Conservation (phyloP, 1,140 invertebrate species). For the Drosophila sp. region DNA sequence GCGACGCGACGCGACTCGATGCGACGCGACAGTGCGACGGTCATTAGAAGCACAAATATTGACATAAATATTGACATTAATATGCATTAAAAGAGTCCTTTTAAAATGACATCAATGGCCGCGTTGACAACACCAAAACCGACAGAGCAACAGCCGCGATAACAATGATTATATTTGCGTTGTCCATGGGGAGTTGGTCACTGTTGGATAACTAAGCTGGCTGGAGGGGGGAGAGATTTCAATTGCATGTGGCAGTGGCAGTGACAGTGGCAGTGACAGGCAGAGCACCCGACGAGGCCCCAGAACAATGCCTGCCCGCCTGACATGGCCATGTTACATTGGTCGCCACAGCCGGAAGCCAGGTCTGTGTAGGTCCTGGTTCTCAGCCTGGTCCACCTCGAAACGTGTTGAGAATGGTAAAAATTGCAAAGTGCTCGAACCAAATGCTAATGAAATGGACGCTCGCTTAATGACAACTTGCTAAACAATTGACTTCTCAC, state of each 20-base stretch:
- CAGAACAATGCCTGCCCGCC: conserved; percentile 30
- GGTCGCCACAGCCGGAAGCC: conserved; percentile 42
- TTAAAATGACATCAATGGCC: conserved; percentile 76
- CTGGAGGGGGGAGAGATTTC: conserved; percentile 35
- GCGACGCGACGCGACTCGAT: conserved; percentile 8
- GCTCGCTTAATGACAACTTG: conserved; percentile 64
- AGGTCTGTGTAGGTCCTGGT: conserved; percentile 16
- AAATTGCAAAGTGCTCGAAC: conserved; percentile 36
- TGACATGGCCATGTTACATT: conserved; percentile 41
- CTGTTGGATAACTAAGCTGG: neutral
- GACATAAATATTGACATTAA: conserved; percentile 82
- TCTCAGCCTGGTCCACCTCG: conserved; percentile 60
- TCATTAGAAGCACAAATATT: conserved; percentile 80
- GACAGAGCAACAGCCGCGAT: conserved; percentile 33
- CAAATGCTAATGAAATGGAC: conserved; percentile 76
- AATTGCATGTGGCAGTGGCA: conserved; percentile 57
- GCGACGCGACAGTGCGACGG: conserved; percentile 38
- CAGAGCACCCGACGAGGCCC: conserved; percentile 23
- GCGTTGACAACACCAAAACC: conserved; percentile 54
- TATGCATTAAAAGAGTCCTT: conserved; percentile 75
- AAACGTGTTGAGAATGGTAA: conserved; percentile 71
- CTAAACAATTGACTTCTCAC: conserved; percentile 55
- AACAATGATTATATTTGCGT: conserved; percentile 58
- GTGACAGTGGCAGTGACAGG: no score
- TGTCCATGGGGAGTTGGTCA: conserved; percentile 15